phyloP scores from a whole-genome alignment of 1,140 invertebrate species.

The Ylistrum balloti region DNA sequence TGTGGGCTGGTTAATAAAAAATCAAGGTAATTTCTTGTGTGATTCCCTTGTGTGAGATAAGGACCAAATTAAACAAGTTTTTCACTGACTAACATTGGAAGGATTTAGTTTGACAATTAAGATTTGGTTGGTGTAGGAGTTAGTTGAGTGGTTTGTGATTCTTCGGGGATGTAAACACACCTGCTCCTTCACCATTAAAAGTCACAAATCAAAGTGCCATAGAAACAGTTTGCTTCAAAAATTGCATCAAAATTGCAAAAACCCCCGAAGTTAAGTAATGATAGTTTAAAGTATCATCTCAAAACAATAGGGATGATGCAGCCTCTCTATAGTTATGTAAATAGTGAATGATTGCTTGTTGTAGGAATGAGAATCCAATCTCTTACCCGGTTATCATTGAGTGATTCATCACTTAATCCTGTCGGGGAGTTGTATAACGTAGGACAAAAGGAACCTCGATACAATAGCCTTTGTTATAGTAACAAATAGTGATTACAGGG shows the following conservation, averaged over 20 bases:
- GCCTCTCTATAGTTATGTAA: not conserved
- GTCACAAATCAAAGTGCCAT: not conserved
- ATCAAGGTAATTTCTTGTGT: not conserved
- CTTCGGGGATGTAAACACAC: too few species aligned
- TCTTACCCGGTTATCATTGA: not conserved
- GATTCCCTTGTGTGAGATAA: too few species aligned
- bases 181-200: too few species aligned
- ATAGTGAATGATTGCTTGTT: not conserved
- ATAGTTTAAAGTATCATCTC: not conserved
- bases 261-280: not conserved
- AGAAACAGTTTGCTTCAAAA: not conserved
- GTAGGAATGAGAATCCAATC: not conserved
- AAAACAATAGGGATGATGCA: not conserved
- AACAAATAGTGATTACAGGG: conserved; percentile 2
- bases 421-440: not conserved
- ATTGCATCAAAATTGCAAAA: not conserved
- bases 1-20: not conserved
- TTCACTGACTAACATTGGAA: too few species aligned
- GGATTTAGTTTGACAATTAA: too few species aligned
- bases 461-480: not conserved
- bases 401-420: not conserved
- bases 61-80: too few species aligned
- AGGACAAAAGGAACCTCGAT: not conserved
- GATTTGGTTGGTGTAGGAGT: too few species aligned
- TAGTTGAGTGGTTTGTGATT: too few species aligned